phyloP scores from a whole-genome alignment of 2,113 vertebrate genomes.

The Turdus rufiventris region DNA sequence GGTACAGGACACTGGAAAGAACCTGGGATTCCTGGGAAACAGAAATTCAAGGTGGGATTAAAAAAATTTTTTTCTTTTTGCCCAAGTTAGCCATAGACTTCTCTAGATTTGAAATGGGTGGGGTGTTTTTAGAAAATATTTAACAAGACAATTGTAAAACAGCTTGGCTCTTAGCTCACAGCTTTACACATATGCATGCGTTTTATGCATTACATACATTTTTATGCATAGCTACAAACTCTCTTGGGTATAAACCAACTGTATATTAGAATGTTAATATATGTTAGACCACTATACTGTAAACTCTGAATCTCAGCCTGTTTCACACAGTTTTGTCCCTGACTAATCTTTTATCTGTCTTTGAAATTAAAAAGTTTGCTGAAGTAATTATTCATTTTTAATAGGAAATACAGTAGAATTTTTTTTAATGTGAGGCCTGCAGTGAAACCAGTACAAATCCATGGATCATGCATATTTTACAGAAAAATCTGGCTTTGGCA shows the following conservation, averaged over 20 bases:
- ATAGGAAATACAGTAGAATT: not conserved
- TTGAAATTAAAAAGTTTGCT: not conserved
- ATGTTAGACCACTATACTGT: not conserved
- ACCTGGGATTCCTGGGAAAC: not conserved
- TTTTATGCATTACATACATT: too few relatives aligned
- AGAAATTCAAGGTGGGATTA: not conserved
- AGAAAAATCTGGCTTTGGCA: not conserved
- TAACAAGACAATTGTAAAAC: not conserved
- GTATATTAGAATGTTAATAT: not conserved
- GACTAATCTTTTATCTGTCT: not conserved
- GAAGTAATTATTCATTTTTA: not conserved
- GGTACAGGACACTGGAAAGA: not conserved
- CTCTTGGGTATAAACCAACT: not conserved
- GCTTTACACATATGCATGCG: not conserved
- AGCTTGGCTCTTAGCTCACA: not conserved
- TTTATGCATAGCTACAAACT: not conserved
- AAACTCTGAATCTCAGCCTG: not conserved
- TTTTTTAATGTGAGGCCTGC: not conserved
- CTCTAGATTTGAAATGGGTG: not conserved
- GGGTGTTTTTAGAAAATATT: not conserved
- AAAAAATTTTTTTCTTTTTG: not conserved
- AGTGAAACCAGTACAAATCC: not conserved
- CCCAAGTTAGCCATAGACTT: not conserved
- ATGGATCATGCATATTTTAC: not conserved
- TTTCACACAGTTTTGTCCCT: not conserved